Evolutionary conservation across 1,140 invertebrate species (phyloP), one percentile per base, ranked within the genome.

Genomic region (Apis dorsata): DNA sequence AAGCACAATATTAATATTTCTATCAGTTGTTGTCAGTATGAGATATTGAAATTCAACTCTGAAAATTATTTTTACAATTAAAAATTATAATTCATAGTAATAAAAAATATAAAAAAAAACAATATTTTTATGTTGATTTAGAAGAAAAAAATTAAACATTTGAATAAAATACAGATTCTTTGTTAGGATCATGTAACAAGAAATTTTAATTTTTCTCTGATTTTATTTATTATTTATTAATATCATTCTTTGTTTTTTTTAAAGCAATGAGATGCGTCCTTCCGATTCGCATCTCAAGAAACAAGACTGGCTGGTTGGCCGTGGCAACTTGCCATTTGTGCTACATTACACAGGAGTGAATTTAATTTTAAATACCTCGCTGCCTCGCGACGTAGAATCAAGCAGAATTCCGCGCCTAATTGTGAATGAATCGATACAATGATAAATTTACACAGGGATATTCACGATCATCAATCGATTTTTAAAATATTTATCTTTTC

Each of bases 311-410:
- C 71, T 66, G 17, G 57, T 19, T 53, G 53, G 77, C 71, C 85
- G 85, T 90, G 91, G 92, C 92, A 92, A 79, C 65, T 57, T 92
- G 92, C 92, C 91, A 93, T 91, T 91, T 91, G 92, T 92, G 91
- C 91, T 89, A 93, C 90, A 92, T 93, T 92, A 90, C 91, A 90
- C 91, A 62, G 44, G 89, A 75, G 89, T 90, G 88, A 91, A 92
- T 93, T 93, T 92, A 93, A 93, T 93, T 93, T 92, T 91, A 92
- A 93, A 92, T 92, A 87, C 87, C 88, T 86, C 85, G 85, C 17
- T 57, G 55, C 69, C 60, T 70, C 75, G 74, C 53, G 72, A 28
- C 57, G 60, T n/a, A 55, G 28, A 44, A 71, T 80, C 78, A 49
- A 75, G 75, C 60, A 59, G 59, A 83, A 83, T 79, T 79, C 53